phyloP scores from a whole-genome alignment of 2,888 invertebrate genomes.

The Rhagophthalmus giganteus region DNA sequence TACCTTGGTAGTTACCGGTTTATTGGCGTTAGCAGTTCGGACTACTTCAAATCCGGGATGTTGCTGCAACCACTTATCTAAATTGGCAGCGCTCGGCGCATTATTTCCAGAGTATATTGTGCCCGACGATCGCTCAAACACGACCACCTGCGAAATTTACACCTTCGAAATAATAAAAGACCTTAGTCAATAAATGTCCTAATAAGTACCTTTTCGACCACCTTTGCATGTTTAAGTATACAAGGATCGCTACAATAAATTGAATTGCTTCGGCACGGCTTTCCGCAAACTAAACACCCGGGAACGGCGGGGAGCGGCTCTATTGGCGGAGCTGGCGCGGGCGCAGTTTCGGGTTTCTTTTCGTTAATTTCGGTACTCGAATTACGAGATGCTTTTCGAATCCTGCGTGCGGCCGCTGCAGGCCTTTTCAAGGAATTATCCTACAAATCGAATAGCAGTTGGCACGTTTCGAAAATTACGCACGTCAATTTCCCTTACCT shows the following conservation, averaged over 20 bases:
- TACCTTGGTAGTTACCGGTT: conserved; percentile 41
- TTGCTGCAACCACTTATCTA: conserved; percentile 81
- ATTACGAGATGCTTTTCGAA: conserved; percentile 50
- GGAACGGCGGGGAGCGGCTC: conserved; percentile 23
- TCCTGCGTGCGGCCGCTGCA: conserved; percentile 50
- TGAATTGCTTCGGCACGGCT: conserved; percentile 74
- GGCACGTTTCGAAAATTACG: too few relatives aligned
- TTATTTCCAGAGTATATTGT: conserved; percentile 73
- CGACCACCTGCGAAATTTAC: conserved; percentile 65
- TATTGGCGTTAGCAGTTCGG: conserved; percentile 58
- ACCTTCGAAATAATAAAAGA: too few relatives aligned
- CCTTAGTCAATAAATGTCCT: neutral
- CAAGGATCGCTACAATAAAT: conserved; percentile 90
- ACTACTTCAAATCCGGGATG: conserved; percentile 89
- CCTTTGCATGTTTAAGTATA: conserved; percentile 81
- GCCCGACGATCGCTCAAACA: conserved; percentile 82
- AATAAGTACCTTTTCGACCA: conserved; percentile 57
- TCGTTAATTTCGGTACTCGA: conserved; percentile 28
- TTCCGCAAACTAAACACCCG: conserved; percentile 76
- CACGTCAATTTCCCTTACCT: conserved; percentile 57
- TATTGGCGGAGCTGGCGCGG: conserved; percentile 10
- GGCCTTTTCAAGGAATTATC: conserved; percentile 49
- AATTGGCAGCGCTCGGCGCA: conserved; percentile 79
- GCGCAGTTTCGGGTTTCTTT: conserved; percentile 4
- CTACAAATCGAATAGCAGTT: conserved; percentile 35